Evolutionary conservation across 1,140 invertebrate species (phyloP), one percentile per base, ranked within the genome.

Genomic region (Goniozus legneri): DNA sequence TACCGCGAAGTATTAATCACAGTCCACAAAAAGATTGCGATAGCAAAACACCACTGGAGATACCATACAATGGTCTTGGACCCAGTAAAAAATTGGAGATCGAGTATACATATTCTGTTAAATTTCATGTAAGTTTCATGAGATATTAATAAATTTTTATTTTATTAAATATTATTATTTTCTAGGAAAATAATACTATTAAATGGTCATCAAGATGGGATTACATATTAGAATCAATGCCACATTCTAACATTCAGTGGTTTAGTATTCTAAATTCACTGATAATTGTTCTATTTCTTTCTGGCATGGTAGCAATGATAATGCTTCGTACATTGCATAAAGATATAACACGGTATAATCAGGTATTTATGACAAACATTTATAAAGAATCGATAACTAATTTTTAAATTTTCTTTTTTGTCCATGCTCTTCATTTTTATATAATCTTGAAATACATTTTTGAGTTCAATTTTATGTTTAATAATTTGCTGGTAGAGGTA

Each of bases 181-280:
- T 56, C 27, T 43, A 84, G 79, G 79, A 81, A 69, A 87, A 96
- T 66, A 85, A 92, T 62, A 81, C 83, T 2, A 88, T 96, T 2
- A 97, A 97, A 77, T 99, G 97, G 97, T 97, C 94, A 0, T 98
- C 95, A 0, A 82, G 97, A 61, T 99, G 97, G 97, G 97, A 99
- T 79, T 99, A 99, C 67, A 97, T 99, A 53, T 77, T 99, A 35
- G 93, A 98, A 73, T 97, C 95, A 2, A 96, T 97, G 87, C 94
- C 93, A 0, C 93, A 98, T 64, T 95, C 95, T 0, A 98, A 98
- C 75, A 99, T 99, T 60, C 96, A 98, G 71, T 98, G 96, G 96
- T 98, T 99, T 65, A 95, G 91, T 41, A 94, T 94, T 58, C 73
- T 94, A 12, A 94, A 94, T 71, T 93, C 91, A 0, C 73, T 93